Percentiles rank a stretch among this genome's conserved stretches.
Evolutionary conservation across 2,888 invertebrate genomes (phyloP).

Genomic region (Netelia melanura): DNA sequence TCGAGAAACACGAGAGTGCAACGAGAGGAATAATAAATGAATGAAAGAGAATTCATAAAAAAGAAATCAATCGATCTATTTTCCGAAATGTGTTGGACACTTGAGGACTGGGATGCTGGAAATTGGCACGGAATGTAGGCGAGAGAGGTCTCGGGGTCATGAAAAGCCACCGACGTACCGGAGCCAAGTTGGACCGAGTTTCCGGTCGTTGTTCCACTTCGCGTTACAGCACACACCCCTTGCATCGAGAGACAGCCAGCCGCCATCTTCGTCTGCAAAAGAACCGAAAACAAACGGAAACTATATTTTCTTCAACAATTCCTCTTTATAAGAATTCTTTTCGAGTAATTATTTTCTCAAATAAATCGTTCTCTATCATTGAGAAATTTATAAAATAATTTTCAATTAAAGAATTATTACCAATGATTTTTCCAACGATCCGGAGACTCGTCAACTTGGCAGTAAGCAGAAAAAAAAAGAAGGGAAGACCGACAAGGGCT

Average conservation of each 20-base stretch:
- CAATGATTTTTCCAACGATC: too few species aligned
- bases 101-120: conserved; percentile 17
- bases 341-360: neutral
- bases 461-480: neutral
- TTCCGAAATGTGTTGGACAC: neutral
- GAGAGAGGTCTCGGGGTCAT: conserved; percentile 27
- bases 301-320: neutral
- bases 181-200: conserved; percentile 78
- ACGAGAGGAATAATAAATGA: neutral
- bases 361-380: neutral
- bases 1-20: too few species aligned
- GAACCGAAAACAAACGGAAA: conserved; percentile 6
- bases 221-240: conserved; percentile 38
- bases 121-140: conserved; percentile 30
- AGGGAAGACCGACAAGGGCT: too few species aligned
- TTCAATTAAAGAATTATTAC: neutral
- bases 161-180: conserved; percentile 78
- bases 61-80: neutral
- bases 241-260: conserved; percentile 36
- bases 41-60: neutral
- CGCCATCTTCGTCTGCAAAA: conserved; percentile 11
- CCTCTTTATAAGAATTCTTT: neutral
- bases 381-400: neutral
- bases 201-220: conserved; percentile 82
- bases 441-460: neutral